Base-by-base conservation (phyloP, 2,888 invertebrate species). In the Meghimatium bilineatum region DNA sequence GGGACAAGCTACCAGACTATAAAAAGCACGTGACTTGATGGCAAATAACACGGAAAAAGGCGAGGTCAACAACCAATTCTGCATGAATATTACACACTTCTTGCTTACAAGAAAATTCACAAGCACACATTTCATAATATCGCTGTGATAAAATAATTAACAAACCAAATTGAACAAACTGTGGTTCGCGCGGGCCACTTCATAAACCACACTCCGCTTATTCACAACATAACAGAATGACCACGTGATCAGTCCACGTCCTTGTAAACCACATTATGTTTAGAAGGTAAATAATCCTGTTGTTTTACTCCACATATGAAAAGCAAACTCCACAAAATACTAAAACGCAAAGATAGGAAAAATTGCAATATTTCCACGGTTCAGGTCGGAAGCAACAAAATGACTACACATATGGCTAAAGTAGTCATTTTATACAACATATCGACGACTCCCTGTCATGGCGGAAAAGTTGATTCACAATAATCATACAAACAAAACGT, bases 221-320 rank as follows among this genome's bases (percentile, higher is more conserved):
- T 69, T 71, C 81, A 85, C 67, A 82, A 82, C 82, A 78, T 66
- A 78, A 85, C 71, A 82, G 72, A 69, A 71, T 77, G 77, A 91
- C 90, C 91, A 91, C 91, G 91, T 91, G 91, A 91, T 90, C 88
- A 80, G 88, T 89, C 90, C 90, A 91, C 91, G 91, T 91, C 90
- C 90, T 86, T 87, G 87, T 83, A 76, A 82, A 67, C 80, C 44
- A 72, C 85, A 81, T 74, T 76, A 67, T 75, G 32, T 49, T 66
- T 36, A 81, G 44, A 52, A 29, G 17, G 44, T 38, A 71, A 63
- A 66, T 36, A 20, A 78, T 34, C 17, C 36, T 32, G 26, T 56
- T 34, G n/a, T 34, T 34, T 56, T 71, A 36, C 17, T 60, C 69
- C 66, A 80, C 36, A 49, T 32, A 81, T 10, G n/a, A 63, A 23